phyloP scores from a whole-genome alignment of 37 sponge, comb jelly and placozoan genomes.

The Mnemiopsis leidyi region DNA sequence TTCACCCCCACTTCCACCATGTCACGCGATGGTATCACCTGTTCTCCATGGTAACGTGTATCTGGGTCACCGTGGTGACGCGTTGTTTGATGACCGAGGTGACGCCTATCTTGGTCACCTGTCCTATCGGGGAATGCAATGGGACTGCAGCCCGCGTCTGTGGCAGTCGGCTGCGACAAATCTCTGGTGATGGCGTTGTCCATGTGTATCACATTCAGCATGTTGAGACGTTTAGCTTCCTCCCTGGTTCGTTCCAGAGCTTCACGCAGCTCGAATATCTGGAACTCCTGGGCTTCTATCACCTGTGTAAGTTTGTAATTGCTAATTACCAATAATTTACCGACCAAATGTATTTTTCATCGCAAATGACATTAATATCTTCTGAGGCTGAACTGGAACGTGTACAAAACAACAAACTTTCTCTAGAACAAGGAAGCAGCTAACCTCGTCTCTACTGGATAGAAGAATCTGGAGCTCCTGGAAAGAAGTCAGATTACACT shows the following conservation, averaged over 20 bases:
- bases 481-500: not conserved
- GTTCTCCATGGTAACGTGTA: not conserved
- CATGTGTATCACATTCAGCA: constrained; percentile 10
- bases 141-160: not conserved
- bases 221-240: not conserved
- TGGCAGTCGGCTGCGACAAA: not conserved
- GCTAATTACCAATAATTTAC: no score
- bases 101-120: no score
- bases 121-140: not conserved
- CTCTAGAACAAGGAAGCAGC: no score
- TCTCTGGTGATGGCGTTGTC: not conserved
- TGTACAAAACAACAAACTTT: no score
- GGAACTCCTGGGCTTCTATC: not conserved
- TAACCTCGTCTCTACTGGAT: not conserved
- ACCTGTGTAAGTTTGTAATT: not conserved
- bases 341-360: no score
- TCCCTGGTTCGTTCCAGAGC: not conserved
- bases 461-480: not conserved
- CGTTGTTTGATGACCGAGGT: not conserved
- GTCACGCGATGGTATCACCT: not conserved
- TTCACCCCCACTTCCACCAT: constrained; percentile 13
- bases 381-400: no score
- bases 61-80: not conserved
- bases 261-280: not conserved
- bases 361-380: no score